These are phyloP conservation scores for Falco berigora DNA, from an alignment of 2,797 vertebrate species.

Conservation along the genomic window DNA sequence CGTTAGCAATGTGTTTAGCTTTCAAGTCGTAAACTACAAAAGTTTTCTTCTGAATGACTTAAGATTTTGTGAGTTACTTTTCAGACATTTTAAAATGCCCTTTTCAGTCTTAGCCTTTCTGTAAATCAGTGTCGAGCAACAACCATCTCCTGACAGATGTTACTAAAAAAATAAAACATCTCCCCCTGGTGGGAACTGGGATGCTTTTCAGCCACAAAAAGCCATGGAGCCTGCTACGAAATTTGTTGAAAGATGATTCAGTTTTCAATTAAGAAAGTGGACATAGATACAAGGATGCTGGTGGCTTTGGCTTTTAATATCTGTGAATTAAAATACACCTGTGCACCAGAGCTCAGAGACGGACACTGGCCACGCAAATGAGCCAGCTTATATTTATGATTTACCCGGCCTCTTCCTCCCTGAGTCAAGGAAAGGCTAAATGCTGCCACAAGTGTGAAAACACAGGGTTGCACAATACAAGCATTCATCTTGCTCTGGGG, in stretches of 20 bases:
- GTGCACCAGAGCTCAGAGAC: background rate
- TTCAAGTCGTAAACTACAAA: background rate
- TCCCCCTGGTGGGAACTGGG: slow-evolving; percentile 34
- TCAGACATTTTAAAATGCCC: background rate
- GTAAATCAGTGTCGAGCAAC: background rate
- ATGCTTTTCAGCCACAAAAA: background rate
- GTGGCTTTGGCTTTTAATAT: background rate
- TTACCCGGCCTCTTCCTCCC: background rate
- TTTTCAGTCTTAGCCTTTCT: background rate
- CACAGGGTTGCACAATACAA: background rate
- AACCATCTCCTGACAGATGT: background rate
- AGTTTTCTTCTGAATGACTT: background rate
- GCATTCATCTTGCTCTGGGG: background rate
- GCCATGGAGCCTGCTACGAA: background rate
- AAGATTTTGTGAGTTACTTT: background rate
- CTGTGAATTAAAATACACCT: background rate
- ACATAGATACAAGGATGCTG: background rate
- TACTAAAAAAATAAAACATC: background rate
- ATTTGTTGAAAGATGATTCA: background rate
- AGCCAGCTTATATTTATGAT: background rate
- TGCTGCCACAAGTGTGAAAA: background rate
- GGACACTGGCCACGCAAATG: background rate
- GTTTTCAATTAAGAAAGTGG: background rate
- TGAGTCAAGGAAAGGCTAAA: background rate
- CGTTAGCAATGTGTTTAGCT: background rate